Percentiles rank a stretch among this genome's conserved stretches.
Conservation (phyloP, 1,140 invertebrate species). For the Achroia grisella region DNA sequence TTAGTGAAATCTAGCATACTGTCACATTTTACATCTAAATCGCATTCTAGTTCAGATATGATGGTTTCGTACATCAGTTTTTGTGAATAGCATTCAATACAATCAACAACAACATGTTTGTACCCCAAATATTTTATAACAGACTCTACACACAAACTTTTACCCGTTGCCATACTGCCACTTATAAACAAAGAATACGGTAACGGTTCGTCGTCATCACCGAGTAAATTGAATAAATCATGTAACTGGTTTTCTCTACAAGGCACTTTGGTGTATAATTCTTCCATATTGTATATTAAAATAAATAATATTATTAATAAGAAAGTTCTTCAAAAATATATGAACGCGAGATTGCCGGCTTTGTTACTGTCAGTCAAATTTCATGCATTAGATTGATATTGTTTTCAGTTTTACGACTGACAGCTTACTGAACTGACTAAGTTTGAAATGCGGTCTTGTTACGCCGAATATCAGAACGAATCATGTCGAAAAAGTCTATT, state of each 20-base stretch:
- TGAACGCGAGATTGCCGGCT: too few species aligned
- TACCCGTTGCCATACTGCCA: slow-evolving; percentile 87
- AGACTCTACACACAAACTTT: slow-evolving; percentile 79
- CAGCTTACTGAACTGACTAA: too few species aligned
- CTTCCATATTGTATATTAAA: slow-evolving; percentile 61
- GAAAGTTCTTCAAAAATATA: too few species aligned
- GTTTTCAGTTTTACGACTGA: too few species aligned
- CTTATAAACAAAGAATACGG: slow-evolving; percentile 82
- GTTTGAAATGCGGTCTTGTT: slow-evolving; percentile 19
- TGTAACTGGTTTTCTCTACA: slow-evolving; percentile 77
- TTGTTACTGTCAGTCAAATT: too few species aligned
- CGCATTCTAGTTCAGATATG: slow-evolving; percentile 75
- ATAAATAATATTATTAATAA: not conserved
- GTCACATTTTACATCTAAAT: slow-evolving; percentile 76
- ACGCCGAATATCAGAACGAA: slow-evolving; percentile 15
- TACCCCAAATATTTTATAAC: slow-evolving; percentile 76
- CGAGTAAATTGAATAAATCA: slow-evolving; percentile 76
- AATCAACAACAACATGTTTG: slow-evolving; percentile 82
- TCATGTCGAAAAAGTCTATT: too few species aligned
- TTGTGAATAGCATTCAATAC: slow-evolving; percentile 85
- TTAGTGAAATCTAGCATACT: slow-evolving; percentile 83
- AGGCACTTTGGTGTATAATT: slow-evolving; percentile 63
- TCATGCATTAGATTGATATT: too few species aligned
- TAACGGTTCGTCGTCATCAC: slow-evolving; percentile 74
- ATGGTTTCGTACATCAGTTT: slow-evolving; percentile 87